Evolutionary conservation across 2,113 vertebrate genomes (phyloP), one percentile per base, ranked within the genome.

Genomic region (Neofelis nebulosa): DNA sequence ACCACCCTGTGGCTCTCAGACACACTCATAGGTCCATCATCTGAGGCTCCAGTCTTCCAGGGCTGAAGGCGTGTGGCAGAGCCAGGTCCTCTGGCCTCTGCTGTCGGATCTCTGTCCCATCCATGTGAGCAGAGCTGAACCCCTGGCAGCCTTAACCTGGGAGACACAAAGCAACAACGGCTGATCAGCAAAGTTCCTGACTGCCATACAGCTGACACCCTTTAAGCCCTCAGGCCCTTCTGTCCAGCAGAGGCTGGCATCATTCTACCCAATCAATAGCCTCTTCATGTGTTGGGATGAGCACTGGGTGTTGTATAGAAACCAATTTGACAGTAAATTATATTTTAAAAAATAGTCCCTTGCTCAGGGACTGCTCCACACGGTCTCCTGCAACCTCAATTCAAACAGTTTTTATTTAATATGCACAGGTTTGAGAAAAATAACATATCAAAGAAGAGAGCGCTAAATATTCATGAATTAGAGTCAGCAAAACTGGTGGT

Each of bases 81-180:
- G 95, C 76, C 98, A 57, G 98, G 16, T 98, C 99, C 81, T 98
- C 98, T 48, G 97, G 99, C 90, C 99, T 99, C 91, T 99, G 99
- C 76, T 99, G 98, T 57, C 99, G 99, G 92, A 98, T 98, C 68
- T 99, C 99, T 29, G 99, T 99, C 41, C 98, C 98, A 5, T 99
- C 99, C 99, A 99, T 99, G 61, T 68, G 97, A 95, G 89, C 89
- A 96, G 85, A 94, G 83, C 84, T 41, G 74, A 91, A 73, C 91
- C 91, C 89, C 79, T 11, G 36, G 87, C 19, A 50, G 81, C 78
- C 25, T 38, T 36, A 61, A 69, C 57, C 94, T 96, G 80, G 63
- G 38, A 94, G 90, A 96, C 48, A 98, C n/a, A 95, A 74, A 95
- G 69, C 11, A 65, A 66, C 31, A 48, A 55, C 23, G 5, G 11